Conservation (phyloP, 2,888 invertebrate genomes). For the Cheilosia scutellata region DNA sequence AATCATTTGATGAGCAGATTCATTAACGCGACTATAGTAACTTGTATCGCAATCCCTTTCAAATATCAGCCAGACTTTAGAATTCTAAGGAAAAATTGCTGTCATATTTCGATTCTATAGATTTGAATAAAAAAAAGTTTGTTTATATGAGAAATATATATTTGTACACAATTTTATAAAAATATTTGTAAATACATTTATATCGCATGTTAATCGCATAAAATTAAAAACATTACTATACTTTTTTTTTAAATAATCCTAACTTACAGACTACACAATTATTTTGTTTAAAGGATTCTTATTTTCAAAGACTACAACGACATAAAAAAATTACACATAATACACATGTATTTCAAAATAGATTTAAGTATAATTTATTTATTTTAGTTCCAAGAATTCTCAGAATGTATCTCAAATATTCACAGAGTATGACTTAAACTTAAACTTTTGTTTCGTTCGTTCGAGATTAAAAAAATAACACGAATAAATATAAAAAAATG, state of each 20-base stretch:
- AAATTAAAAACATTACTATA: constrained; percentile 11
- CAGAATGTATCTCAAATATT: constrained; percentile 60
- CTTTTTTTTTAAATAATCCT: neutral
- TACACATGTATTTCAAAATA: constrained; percentile 42
- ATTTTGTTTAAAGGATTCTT: constrained; percentile 11
- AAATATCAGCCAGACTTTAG: too few relatives aligned
- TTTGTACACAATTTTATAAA: constrained; percentile 63
- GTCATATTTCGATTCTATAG: neutral
- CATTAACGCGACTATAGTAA: too few relatives aligned
- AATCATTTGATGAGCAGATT: too few relatives aligned
- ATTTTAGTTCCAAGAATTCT: constrained; percentile 54
- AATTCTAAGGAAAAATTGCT: too few relatives aligned
- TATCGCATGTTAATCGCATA: constrained; percentile 14
- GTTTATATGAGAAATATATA: constrained; percentile 42
- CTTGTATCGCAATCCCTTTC: too few relatives aligned
- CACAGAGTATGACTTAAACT: constrained; percentile 42
- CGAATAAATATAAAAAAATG: constrained; percentile 31
- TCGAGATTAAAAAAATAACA: constrained; percentile 23
- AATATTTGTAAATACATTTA: constrained; percentile 39
- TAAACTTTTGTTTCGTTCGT: constrained; percentile 19
- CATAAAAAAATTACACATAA: constrained; percentile 16
- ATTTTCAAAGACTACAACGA: constrained; percentile 9
- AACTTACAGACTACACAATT: constrained; percentile 4
- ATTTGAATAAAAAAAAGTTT: neutral
- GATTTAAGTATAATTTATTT: constrained; percentile 35